Evolutionary conservation across 2,888 invertebrate genomes (phyloP).

Genomic region (Keiferia lycopersicella): DNA sequence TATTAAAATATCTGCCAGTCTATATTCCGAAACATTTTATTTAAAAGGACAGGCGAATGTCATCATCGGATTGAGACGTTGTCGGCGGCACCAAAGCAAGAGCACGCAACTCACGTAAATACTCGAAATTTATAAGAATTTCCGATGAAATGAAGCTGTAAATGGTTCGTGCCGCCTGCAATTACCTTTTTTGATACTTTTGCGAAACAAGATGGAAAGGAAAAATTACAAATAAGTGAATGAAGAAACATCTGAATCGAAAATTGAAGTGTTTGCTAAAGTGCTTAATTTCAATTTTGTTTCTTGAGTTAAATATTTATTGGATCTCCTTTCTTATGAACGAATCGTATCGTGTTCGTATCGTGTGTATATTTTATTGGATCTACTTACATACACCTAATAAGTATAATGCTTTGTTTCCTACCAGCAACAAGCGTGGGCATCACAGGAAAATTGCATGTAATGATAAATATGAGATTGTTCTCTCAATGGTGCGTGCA

Average conservation of each 20-base stretch:
- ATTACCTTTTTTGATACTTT: conserved; percentile 12
- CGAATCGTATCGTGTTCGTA: no score
- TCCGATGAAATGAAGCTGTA: conserved; percentile 53
- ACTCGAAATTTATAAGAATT: conserved; percentile 50
- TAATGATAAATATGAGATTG: not conserved
- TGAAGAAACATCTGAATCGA: not conserved
- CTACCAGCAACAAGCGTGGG: not conserved
- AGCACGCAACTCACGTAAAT: conserved; percentile 50
- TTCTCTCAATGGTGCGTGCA: conserved; percentile 8
- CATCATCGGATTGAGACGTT: conserved; percentile 63
- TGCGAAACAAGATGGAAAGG: conserved; percentile 21
- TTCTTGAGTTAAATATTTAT: not conserved
- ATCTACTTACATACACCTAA: not conserved
- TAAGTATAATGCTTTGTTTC: not conserved
- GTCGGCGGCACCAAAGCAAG: conserved; percentile 37
- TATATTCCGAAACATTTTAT: conserved; percentile 51
- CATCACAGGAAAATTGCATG: not conserved
- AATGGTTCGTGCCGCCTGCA: conserved; percentile 17
- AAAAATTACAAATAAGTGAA: conserved; percentile 7
- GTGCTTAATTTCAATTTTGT: not conserved
- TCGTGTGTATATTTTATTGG: no score
- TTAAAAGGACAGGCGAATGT: conserved; percentile 47
- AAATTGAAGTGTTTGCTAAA: not conserved
- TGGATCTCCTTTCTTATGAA: not conserved
- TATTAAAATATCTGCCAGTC: conserved; percentile 38